Evolutionary conservation across 2,888 invertebrate species (phyloP).

Genomic region (Chesias legatella): DNA sequence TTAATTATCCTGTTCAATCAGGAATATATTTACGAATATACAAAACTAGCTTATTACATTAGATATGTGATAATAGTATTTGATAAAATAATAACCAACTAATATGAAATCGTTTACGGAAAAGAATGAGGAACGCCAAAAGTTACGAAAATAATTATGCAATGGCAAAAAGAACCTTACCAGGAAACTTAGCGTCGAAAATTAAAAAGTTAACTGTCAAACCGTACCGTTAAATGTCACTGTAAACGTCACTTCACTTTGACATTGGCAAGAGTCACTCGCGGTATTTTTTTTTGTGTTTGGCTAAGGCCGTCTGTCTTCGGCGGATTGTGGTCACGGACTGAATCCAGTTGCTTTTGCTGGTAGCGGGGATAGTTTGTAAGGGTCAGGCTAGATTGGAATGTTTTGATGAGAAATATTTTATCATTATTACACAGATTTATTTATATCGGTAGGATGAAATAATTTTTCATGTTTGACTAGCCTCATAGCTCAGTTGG

Average conservation of each 20-base stretch:
- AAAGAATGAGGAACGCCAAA: constrained; percentile 3
- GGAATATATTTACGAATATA: no score
- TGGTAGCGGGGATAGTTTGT: constrained; percentile 9
- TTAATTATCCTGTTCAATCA: no score
- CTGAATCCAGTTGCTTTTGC: constrained; percentile 19
- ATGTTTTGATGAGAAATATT: constrained; percentile 4
- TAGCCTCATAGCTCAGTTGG: no score
- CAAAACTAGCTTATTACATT: no score
- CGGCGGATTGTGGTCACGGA: constrained; percentile 9
- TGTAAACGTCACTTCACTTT: constrained; percentile 24
- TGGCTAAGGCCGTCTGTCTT: constrained; percentile 11
- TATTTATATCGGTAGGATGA: not conserved
- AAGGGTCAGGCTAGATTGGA: constrained; percentile 19
- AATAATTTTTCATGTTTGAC: no score
- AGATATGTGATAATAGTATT: no score
- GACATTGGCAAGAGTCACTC: constrained; percentile 27
- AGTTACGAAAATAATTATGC: constrained; percentile 26
- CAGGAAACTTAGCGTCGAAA: not conserved
- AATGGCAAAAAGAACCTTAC: constrained; percentile 11
- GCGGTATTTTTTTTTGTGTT: constrained; percentile 14
- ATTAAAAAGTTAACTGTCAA: constrained; percentile 16
- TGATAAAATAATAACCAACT: no score
- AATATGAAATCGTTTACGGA: no score
- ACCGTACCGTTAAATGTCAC: constrained; percentile 23
- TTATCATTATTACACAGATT: no score